Percentiles rank a stretch among this genome's conserved stretches.
Conservation (phyloP, 2,113 vertebrate species). For the Phainopepla nitens region DNA sequence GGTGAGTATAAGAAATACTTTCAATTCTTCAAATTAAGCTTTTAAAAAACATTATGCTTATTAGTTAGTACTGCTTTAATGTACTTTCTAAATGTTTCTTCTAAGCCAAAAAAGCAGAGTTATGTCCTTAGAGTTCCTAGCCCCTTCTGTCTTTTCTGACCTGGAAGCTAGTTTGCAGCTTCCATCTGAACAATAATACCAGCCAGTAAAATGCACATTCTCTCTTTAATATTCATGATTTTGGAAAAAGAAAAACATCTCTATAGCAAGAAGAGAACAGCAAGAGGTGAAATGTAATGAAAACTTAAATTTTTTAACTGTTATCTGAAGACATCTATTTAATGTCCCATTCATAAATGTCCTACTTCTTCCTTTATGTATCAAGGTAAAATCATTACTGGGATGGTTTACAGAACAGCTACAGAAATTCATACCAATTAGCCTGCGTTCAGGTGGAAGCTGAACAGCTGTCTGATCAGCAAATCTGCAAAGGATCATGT, state of each 20-base stretch:
- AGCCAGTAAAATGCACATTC: neutral
- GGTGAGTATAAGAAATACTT: neutral
- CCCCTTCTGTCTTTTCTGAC: neutral
- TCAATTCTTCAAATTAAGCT: neutral
- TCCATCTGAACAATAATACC: neutral
- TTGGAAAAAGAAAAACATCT: neutral
- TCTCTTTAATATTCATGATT: neutral
- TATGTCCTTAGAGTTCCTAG: neutral
- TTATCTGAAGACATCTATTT: neutral
- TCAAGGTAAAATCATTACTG: neutral
- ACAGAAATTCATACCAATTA: conserved; percentile 78
- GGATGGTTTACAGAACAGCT: neutral
- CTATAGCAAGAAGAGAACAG: neutral
- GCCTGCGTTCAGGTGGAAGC: conserved; percentile 83
- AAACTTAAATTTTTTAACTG: neutral
- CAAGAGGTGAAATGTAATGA: neutral
- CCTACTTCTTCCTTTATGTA: neutral
- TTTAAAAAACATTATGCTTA: neutral
- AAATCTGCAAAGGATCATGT: conserved; percentile 97
- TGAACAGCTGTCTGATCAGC: conserved; percentile 94
- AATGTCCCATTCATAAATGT: neutral
- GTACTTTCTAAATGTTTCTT: neutral
- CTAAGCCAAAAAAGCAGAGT: neutral
- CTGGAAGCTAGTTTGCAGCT: neutral
- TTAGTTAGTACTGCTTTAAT: neutral